Percentiles rank a stretch among this genome's conserved stretches.
Evolutionary conservation across 2,113 vertebrate genomes (phyloP).

Genomic region (Sceloporus undulatus): DNA sequence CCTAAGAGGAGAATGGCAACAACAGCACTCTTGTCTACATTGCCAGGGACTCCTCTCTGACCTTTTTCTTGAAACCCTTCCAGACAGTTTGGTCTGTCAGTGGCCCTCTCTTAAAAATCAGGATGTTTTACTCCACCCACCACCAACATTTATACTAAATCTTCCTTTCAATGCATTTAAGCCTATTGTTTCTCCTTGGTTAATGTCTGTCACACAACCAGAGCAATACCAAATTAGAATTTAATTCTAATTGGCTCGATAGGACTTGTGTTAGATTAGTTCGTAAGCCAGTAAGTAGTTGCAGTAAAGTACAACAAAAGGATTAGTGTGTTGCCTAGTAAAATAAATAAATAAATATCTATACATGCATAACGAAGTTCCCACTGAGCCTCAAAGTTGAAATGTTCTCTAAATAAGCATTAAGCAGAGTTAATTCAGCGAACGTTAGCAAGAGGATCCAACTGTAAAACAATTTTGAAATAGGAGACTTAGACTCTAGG

Average conservation of each 20-base stretch:
- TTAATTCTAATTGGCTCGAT: neutral
- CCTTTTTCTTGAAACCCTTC: neutral
- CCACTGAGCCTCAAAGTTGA: neutral
- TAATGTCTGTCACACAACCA: neutral
- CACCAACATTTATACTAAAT: neutral
- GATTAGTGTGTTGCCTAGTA: neutral
- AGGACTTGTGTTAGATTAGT: neutral
- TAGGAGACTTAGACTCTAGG: neutral
- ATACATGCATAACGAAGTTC: neutral
- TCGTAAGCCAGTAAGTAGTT: neutral
- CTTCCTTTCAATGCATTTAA: neutral
- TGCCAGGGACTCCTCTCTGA: neutral
- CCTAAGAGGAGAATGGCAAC: neutral
- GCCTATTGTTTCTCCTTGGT: neutral
- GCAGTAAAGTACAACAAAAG: neutral
- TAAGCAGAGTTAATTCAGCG: slow-evolving; percentile 15
- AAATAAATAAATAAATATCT: neutral
- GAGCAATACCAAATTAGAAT: neutral
- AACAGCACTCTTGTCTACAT: neutral
- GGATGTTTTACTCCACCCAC: no score
- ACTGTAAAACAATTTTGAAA: slow-evolving; percentile 3
- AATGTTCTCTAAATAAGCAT: slow-evolving; percentile 9
- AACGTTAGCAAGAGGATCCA: slow-evolving; percentile 10
- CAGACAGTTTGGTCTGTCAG: neutral
- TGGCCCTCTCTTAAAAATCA: neutral